Evolutionary conservation across 2,888 invertebrate species (phyloP), one percentile per base, ranked within the genome.

Genomic region (Alloscopus bannaensis): DNA sequence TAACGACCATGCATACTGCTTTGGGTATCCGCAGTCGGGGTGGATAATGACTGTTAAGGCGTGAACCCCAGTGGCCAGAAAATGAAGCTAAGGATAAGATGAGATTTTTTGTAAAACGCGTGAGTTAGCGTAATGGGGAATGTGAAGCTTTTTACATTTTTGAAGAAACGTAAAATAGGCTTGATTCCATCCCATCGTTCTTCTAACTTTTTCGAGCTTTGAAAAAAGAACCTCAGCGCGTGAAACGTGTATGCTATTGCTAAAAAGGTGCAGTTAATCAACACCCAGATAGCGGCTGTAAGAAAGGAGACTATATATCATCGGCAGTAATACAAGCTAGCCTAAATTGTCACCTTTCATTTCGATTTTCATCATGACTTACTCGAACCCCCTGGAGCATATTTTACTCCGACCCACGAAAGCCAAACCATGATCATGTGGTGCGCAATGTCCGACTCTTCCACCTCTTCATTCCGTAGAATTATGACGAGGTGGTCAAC

Each of bases 301-400:
- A 8, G 36, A 36, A 36, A 36, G 13, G 24, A 22, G 20, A 22
- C 22, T 4, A 45, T n/a, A 45, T 24, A 20, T 22, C 24, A 22
- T 52, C 3, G 4, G 20, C 24, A 52, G 16, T 24, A 52, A 8
- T 22, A 47, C 13, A 13, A 8, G 47, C 18, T 47, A n/a, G 6
- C 47, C n/a, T 47, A 47, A 6, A 47, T 13, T 4, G n/a, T 18
- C 18, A 47, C 47, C 18, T 47, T 3, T n/a, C 18, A 4, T n/a
- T 13, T 13, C 20, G 24, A 52, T 26, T 6, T 24, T 62, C 4
- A 62, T 36, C 4, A 24, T 20, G 29, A 11, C 60, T 62, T 62
- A 62, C 62, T 62, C 1, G 62, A 62, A 2, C 62, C 62, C 3
- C 62, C 62, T 24, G 62, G 62, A 42, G 62, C 62, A 42, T 22